Percentiles rank a stretch among this genome's conserved stretches.
Evolutionary conservation across 2,113 vertebrate genomes (phyloP).

Genomic region (Alectura lathami): DNA sequence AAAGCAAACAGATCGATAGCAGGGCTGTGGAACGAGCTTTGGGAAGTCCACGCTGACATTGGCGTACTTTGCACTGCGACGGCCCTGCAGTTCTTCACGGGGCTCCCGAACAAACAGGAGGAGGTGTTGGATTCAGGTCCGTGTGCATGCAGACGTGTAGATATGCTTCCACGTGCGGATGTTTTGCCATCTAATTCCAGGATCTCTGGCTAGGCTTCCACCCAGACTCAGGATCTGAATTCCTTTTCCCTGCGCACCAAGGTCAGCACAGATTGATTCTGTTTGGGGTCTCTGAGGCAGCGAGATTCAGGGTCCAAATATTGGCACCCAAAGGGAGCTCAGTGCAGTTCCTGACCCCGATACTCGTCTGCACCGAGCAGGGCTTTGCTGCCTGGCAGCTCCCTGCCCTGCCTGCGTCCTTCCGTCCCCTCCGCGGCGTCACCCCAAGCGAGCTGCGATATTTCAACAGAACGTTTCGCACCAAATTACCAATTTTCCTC

Average conservation of each 20-base stretch:
- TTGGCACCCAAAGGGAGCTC: background rate
- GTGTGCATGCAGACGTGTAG: accelerated
- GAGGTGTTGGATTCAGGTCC: background rate
- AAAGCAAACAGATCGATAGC: slow-evolving; percentile 41
- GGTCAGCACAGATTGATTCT: background rate
- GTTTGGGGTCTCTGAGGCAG: accelerated
- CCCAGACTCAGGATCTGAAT: background rate
- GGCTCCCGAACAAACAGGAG: background rate
- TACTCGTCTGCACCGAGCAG: accelerated
- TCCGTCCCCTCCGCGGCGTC: background rate
- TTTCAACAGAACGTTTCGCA: accelerated
- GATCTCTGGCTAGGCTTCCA: background rate
- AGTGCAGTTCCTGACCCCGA: background rate
- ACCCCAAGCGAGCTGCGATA: accelerated
- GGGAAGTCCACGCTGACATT: background rate
- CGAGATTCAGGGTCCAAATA: background rate
- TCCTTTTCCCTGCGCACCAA: accelerated
- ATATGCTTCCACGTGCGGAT: background rate
- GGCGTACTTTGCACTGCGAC: background rate
- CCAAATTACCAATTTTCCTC: background rate
- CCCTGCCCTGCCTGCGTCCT: accelerated
- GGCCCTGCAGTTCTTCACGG: background rate
- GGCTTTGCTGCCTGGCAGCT: accelerated
- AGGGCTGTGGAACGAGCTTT: background rate
- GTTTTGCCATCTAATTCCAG: background rate